Conservation (phyloP, 1,140 invertebrate species). For the Panulirus ornatus region DNA sequence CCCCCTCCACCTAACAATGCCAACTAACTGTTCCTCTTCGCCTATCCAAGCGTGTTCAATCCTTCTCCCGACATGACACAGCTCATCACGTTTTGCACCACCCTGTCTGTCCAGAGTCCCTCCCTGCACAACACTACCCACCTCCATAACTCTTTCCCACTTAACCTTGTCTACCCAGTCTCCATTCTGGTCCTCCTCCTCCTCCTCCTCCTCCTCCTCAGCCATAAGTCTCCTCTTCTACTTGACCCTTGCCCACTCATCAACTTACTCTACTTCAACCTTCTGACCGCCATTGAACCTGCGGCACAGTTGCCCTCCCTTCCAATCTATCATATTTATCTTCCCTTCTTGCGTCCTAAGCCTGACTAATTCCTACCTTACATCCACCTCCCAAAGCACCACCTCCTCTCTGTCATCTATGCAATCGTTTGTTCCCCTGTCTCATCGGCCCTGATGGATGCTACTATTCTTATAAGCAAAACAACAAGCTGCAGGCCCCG, state of each 20-base stretch:
- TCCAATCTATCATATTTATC: neutral
- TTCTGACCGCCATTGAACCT: neutral
- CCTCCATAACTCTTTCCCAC: neutral
- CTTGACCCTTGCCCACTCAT: neutral
- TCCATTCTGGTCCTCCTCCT: neutral
- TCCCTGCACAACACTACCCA: neutral
- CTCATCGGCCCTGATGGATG: too few relatives aligned
- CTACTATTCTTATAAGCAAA: neutral
- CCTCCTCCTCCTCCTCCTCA: neutral
- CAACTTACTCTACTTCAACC: neutral
- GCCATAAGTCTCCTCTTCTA: neutral
- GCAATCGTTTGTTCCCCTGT: too few relatives aligned
- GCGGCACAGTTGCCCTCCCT: neutral
- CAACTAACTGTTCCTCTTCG: neutral
- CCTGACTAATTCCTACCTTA: too few relatives aligned
- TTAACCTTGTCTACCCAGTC: neutral
- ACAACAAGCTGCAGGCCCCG: neutral
- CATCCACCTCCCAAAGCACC: too few relatives aligned
- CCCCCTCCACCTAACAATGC: too few relatives aligned
- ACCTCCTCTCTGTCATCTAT: too few relatives aligned
- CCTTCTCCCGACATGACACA: too few relatives aligned
- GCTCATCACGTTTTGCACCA: too few relatives aligned
- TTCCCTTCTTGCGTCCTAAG: slow-evolving; percentile 77
- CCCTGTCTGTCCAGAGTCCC: neutral
- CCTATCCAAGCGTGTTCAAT: too few relatives aligned